Evolutionary conservation across 2,113 vertebrate species (phyloP).

Genomic region (Pristiophorus japonicus): DNA sequence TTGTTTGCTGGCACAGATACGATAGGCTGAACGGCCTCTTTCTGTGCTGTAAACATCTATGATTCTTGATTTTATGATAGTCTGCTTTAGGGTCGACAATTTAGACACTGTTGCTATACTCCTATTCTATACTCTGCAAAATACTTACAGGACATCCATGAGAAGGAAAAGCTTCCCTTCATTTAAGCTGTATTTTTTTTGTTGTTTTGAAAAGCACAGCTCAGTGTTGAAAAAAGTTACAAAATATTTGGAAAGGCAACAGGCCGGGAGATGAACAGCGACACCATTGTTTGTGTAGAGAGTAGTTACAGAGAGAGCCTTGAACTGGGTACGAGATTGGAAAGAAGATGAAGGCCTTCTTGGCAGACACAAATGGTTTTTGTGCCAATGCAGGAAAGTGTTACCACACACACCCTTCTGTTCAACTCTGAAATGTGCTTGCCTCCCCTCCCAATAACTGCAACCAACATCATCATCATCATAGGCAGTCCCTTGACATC

Average conservation of each 20-base stretch:
- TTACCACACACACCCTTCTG: slow-evolving; percentile 24
- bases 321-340: slow-evolving; percentile 18
- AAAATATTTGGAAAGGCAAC: slow-evolving; percentile 36
- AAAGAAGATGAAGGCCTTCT: slow-evolving; percentile 33
- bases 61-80: too few relatives aligned
- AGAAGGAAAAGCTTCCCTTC: neutral
- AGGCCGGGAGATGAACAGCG: slow-evolving; percentile 16
- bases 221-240: slow-evolving; percentile 11
- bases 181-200: neutral
- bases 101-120: neutral
- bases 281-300: slow-evolving; percentile 23
- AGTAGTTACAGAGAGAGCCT: slow-evolving; percentile 6
- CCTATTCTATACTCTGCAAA: neutral
- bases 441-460: neutral
- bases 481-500: too few relatives aligned
- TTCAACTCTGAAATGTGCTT: slow-evolving; percentile 19
- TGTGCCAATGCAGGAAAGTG: slow-evolving; percentile 11
- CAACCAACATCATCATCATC: too few relatives aligned
- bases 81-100: neutral
- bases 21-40: too few relatives aligned
- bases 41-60: too few relatives aligned
- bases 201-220: slow-evolving; percentile 26
- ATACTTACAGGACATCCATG: neutral
- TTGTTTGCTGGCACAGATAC: too few relatives aligned
- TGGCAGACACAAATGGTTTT: neutral